Base-by-base conservation (phyloP, 2,797 vertebrate species). In the Diplodus sargus region DNA sequence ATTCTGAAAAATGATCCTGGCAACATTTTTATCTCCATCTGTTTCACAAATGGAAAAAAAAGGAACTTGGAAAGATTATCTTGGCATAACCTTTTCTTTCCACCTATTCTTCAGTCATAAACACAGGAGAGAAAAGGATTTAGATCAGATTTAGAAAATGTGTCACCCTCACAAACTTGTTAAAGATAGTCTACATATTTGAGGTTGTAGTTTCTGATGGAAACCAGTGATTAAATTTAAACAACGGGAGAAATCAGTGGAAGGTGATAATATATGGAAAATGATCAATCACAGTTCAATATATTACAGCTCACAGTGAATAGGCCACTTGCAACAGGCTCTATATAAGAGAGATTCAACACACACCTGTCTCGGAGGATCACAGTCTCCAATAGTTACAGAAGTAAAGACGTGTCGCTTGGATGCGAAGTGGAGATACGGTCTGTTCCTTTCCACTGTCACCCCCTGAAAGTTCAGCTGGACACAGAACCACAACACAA, bases 381-480 rank as follows among this genome's bases (percentile, higher is more conserved):
- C 69, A 39, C 81, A 89, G 43, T 92, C 87, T 1, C 96, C 96
- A 0, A 97, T 93, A 58, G 94, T 84, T 78, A 98, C 87, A 2
- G 98, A 93, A 8, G 89, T 72, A 77, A 99, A 98, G 65, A 90
- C n/a, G 72, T 99, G 97, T 45, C 53, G 92, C 11, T 74, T 94
- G 73, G 95, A 95, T 51, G 92, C 85, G 84, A 97, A 97, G 88
- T 98, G 95, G 68, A 99, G 80, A 3, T 95, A 96, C 1, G 68
- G 93, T 81, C 88, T 92, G 47, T 95, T 91, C 51, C 0, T 87
- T 11, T 93, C 92, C 70, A 98, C 84, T 0, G 98, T 99, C 85
- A 95, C 81, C 0, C 98, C 96, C 1, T 94, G 86, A 86, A 99
- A 96, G 81, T 96, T 96, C 14, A 99, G 87, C 98, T 99, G 57